These are phyloP conservation scores for Bombus terrestris DNA, from an alignment of 1,140 invertebrate species.

Conservation along the genomic window DNA sequence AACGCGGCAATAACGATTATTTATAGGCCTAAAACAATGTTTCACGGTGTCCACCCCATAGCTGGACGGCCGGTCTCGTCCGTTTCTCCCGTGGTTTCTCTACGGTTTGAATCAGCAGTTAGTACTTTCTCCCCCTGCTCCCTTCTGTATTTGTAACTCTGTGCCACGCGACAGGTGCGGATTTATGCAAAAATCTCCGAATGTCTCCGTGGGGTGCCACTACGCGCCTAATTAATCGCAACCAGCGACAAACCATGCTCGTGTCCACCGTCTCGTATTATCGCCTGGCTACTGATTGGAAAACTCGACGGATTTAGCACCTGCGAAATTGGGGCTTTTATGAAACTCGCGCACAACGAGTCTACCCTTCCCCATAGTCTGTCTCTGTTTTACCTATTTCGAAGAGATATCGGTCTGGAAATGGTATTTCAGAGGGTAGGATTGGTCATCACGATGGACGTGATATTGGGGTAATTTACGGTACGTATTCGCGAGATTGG, in stretches of 20 bases:
- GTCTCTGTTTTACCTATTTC: conserved; percentile 20
- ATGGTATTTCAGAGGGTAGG: background rate
- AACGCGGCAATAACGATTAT: conserved; percentile 80
- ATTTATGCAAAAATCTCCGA: conserved; percentile 40
- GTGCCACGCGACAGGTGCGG: conserved; percentile 1
- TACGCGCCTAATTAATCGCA: conserved; percentile 67
- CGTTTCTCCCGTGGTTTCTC: background rate
- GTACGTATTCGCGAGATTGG: background rate
- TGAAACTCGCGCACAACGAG: conserved; percentile 44
- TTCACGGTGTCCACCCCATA: conserved; percentile 75
- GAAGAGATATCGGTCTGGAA: background rate
- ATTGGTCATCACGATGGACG: conserved; percentile 19
- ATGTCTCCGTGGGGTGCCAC: conserved; percentile 52
- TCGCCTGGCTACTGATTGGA: conserved; percentile 59
- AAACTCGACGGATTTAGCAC: conserved; percentile 62
- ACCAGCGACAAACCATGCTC: background rate
- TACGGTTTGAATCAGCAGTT: conserved; percentile 72
- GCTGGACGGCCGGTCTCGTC: conserved; percentile 39
- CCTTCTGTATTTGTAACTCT: background rate
- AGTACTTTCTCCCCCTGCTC: conserved; percentile 20
- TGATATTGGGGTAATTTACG: conserved; percentile 59
- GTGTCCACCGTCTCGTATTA: conserved; percentile 1
- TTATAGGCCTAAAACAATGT: conserved; percentile 80
- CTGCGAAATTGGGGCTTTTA: conserved; percentile 52
- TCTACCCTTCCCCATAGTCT: conserved; percentile 10